Base-by-base conservation (phyloP, 2,113 vertebrate species). In the Limanda limanda region DNA sequence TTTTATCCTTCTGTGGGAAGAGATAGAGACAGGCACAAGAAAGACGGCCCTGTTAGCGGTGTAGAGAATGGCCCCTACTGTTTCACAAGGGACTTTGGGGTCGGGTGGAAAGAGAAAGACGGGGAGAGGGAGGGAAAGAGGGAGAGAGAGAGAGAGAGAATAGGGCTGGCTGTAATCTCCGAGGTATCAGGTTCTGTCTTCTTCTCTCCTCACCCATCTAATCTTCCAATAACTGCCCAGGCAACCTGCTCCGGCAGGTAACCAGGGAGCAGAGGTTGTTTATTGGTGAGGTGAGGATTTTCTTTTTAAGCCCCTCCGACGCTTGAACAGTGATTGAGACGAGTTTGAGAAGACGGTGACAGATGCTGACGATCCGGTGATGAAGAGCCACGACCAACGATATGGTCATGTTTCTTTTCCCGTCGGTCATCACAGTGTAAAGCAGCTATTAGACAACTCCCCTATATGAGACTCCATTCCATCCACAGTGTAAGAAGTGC, bases 11-110 rank as follows among this genome's bases (percentile, higher is more conserved):
- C 83, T 81, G 77, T 78, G 85, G 87, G 79, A 86, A 78, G 83
- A 81, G 90, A 90, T 72, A 80, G 74, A 87, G 82, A 79, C 74
- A 63, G 76, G 74, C 74, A 79, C 81, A 93, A 93, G 92, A 95
- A 94, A 93, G 92, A 85, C 85, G 71, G 85, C 89, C 88, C 92
- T 94, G 93, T 94, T 92, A 86, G 85, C 18, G 67, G 83, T 35
- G 9, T 21, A 71, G 83, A 94, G 87, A 95, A 95, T 90, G 91
- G 88, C 87, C 84, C 77, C 89, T 71, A 91, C 90, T 94, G 92
- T 94, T 92, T 82, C 88, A 73, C 76, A 60, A 23, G 89, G 56
- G 83, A 79, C 76, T 78, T 78, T 42, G 35, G 79, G 76, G 68
- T 82, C 63, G 70, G 71, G 37, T 37, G 73, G 76, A 81, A 64